These are phyloP conservation scores for Penelope pileata DNA, from an alignment of 2,113 vertebrate genomes.

Conservation along the genomic window DNA sequence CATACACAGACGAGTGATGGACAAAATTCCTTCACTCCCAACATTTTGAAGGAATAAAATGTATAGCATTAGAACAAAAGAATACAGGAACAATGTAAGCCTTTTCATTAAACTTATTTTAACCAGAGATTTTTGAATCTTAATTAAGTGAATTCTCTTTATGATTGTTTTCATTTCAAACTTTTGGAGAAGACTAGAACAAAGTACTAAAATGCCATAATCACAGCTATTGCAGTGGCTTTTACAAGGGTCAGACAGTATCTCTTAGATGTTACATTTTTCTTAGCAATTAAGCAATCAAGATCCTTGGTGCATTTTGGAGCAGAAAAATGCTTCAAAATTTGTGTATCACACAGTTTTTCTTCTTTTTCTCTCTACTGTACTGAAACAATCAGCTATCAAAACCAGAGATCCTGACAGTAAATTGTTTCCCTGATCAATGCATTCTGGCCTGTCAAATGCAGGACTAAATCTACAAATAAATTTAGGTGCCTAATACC, in stretches of 20 bases:
- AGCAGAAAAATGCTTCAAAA: background rate
- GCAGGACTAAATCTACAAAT: background rate
- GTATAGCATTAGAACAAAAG: background rate
- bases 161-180: background rate
- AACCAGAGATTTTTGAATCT: background rate
- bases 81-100: rapidly evolving
- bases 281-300: background rate
- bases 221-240: background rate
- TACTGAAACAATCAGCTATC: background rate
- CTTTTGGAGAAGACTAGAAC: background rate
- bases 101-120: background rate
- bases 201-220: background rate
- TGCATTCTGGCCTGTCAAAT: background rate
- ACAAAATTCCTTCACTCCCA: too few relatives aligned
- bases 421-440: background rate
- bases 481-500: background rate
- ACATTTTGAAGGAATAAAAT: background rate
- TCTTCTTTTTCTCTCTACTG: background rate
- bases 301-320: background rate
- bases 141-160: background rate
- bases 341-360: background rate
- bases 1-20: background rate
- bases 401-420: background rate
- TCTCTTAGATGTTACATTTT: background rate
- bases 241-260: background rate